These are phyloP conservation scores for Silurus asotus DNA, from an alignment of 2,113 vertebrate species.

Conservation along the genomic window DNA sequence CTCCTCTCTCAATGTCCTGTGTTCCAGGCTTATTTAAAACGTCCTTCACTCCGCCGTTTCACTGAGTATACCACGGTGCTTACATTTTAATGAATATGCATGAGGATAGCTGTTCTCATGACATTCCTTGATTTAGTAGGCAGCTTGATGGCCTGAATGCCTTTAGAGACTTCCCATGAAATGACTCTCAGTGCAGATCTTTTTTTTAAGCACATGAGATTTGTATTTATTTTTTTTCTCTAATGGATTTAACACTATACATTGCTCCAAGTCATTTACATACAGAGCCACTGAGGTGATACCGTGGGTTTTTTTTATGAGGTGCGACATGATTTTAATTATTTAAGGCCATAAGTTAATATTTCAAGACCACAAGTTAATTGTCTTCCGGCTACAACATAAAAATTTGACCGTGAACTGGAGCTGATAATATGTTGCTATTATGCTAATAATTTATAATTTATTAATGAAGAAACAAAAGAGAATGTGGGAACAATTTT, in stretches of 20 bases:
- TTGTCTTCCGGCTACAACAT: background rate
- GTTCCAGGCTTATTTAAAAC: slow-evolving; percentile 21
- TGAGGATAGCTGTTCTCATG: slow-evolving; percentile 38
- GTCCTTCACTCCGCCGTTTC: slow-evolving; percentile 12
- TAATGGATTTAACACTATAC: background rate
- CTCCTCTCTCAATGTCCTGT: slow-evolving; percentile 41
- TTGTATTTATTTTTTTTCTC: background rate
- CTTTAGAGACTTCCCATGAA: slow-evolving; percentile 15
- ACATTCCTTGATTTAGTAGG: slow-evolving; percentile 41
- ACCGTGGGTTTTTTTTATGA: too few relatives aligned
- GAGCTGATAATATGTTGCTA: background rate
- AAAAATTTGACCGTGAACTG: background rate
- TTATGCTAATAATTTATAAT: background rate
- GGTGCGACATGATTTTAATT: background rate
- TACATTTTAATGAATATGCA: slow-evolving; percentile 50
- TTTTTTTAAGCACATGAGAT: background rate
- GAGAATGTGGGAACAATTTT: background rate
- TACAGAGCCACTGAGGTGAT: background rate
- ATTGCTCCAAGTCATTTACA: background rate
- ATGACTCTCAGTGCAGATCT: slow-evolving; percentile 8
- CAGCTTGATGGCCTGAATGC: slow-evolving; percentile 26
- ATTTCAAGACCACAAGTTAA: background rate
- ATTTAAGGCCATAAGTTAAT: background rate
- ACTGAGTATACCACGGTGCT: slow-evolving; percentile 1
- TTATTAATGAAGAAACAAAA: background rate